phyloP scores from a whole-genome alignment of 2,888 invertebrate genomes.

The Perizoma flavofasciatum region DNA sequence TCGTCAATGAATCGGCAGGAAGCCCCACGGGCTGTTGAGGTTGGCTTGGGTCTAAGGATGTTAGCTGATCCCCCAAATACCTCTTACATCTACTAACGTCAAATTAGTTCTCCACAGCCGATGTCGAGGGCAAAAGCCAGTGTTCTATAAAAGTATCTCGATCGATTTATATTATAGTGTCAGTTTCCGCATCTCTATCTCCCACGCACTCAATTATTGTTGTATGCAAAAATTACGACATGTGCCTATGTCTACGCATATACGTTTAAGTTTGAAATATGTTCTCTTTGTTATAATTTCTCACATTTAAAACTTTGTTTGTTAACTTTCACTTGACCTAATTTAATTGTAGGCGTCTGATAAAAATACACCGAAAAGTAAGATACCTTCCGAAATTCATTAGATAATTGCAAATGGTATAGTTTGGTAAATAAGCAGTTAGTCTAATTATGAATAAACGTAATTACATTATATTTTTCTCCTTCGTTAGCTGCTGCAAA shows the following conservation, averaged over 20 bases:
- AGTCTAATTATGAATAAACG: too few species aligned
- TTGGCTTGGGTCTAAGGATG: too few species aligned
- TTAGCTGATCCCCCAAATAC: too few species aligned
- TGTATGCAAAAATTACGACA: conserved; percentile 71
- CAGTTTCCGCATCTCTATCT: conserved; percentile 45
- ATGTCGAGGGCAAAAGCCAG: too few species aligned
- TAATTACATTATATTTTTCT: neutral
- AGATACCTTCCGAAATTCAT: conserved; percentile 5
- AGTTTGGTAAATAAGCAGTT: conserved; percentile 5
- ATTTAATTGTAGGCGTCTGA: conserved; percentile 30
- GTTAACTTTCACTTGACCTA: conserved; percentile 47
- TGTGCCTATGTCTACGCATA: conserved; percentile 35
- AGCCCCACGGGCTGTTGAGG: too few species aligned
- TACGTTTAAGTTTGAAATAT: conserved; percentile 45
- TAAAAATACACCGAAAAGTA: conserved; percentile 1
- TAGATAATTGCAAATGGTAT: too few species aligned
- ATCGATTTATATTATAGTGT: conserved; percentile 37
- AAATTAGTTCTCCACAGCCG: too few species aligned
- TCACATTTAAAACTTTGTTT: conserved; percentile 47
- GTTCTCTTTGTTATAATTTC: conserved; percentile 54
- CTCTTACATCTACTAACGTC: too few species aligned
- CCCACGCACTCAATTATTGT: conserved; percentile 44
- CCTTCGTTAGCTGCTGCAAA: too few species aligned
- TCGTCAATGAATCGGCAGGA: too few species aligned
- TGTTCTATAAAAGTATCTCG: conserved; percentile 12